Conservation (phyloP, 2,113 vertebrate genomes). For the Cyanoliseus patagonus region DNA sequence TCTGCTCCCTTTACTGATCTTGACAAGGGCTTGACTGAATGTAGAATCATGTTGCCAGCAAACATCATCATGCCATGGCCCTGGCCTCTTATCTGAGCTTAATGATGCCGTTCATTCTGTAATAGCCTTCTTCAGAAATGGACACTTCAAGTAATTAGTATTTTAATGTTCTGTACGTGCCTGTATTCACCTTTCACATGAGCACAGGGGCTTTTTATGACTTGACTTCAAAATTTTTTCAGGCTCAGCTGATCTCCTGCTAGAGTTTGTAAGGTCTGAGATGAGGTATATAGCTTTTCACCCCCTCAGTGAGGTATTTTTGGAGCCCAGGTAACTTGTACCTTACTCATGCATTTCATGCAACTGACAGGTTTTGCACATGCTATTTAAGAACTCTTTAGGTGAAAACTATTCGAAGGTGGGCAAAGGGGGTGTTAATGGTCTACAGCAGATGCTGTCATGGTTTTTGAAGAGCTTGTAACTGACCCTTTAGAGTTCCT, state of each 20-base stretch:
- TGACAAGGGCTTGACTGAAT: background rate
- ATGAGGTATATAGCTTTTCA: background rate
- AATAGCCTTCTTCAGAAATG: background rate
- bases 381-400: background rate
- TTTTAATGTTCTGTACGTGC: background rate
- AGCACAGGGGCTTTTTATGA: background rate
- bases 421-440: background rate
- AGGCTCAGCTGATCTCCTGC: background rate
- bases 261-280: background rate
- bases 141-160: background rate
- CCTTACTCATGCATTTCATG: background rate
- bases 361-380: background rate
- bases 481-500: background rate
- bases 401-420: background rate
- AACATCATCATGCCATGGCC: background rate
- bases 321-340: background rate
- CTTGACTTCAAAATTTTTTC: background rate
- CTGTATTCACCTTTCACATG: background rate
- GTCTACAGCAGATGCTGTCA: background rate
- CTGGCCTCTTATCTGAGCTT: fast-evolving
- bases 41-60: background rate
- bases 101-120: background rate
- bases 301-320: background rate
- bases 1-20: background rate
- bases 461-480: background rate